Base-by-base conservation (phyloP, 2,113 vertebrate species). In the Anguilla rostrata region DNA sequence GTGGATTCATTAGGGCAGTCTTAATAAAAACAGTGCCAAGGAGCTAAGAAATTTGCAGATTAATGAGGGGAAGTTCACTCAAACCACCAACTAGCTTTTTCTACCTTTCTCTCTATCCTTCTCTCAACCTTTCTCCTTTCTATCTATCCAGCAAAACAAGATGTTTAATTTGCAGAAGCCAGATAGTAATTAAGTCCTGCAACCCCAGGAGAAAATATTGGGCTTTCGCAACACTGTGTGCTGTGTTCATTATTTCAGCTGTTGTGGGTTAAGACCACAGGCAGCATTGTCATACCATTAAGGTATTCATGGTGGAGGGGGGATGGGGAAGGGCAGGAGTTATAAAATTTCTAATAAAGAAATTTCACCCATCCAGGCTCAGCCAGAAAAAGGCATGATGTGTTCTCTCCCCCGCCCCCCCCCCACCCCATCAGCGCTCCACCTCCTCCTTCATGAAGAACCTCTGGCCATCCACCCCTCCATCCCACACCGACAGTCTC, bases 301-400 rank as follows among this genome's bases (percentile, higher is more conserved):
- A 93, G 94, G 95, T 95, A 94, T 91, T 90, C 92, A 92, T 93
- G 90, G 88, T 88, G 89, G 89, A 91, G 94, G 93, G 92, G 94
- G 92, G 95, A 96, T 86, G 89, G 91, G 93, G n/a, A n/a, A 92
- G 91, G 92, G 94, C 95, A 93, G 91, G 88, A 93, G 94, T 94
- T 95, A 94, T 92, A 94, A 94, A 92, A 95, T 91, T 93, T 96
- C 94, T 94, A 95, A 93, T 91, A 94, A 95, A 94, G 94, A 97
- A 97, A 97, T 92, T 92, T 95, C 97, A 94, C 95, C 96, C 97
- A 96, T 97, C 93, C 93, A 96, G 92, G 94, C 94, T 92, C 94
- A 90, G 92, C 93, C 92, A 96, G 94, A 97, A 97, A 97, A 96
- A 96, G 97, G 96, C 95, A 93, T 96, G 96, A 95, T 95, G 96